Evolutionary conservation across 1,140 invertebrate species (phyloP).

Genomic region (Scaptomyza pallida): DNA sequence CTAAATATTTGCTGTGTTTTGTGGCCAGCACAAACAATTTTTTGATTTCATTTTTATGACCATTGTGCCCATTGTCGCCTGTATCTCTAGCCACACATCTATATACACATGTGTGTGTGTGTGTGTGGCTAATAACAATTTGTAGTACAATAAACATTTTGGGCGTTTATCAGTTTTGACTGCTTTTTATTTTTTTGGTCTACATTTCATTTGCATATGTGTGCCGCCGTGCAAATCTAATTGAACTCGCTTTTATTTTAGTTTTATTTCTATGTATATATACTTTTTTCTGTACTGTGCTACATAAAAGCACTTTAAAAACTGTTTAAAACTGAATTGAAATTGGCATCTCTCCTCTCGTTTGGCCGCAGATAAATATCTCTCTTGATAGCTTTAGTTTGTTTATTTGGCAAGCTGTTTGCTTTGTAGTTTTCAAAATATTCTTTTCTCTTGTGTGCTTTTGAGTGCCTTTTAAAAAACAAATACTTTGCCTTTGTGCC

Average conservation of each 20-base stretch:
- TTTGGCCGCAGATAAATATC: slow-evolving; percentile 7
- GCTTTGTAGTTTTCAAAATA: slow-evolving; percentile 28
- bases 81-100: slow-evolving; percentile 16
- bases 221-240: slow-evolving; percentile 13
- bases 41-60: slow-evolving; percentile 73
- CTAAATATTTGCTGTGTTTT: slow-evolving; percentile 68
- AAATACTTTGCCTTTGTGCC: not conserved
- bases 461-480: slow-evolving; percentile 17
- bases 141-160: slow-evolving; percentile 60
- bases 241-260: slow-evolving; percentile 16
- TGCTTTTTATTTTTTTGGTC: slow-evolving; percentile 34
- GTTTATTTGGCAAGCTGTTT: slow-evolving; percentile 5
- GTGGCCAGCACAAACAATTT: slow-evolving; percentile 36
- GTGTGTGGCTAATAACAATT: slow-evolving; percentile 62
- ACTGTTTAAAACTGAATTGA: slow-evolving; percentile 16
- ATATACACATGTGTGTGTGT: slow-evolving; percentile 27
- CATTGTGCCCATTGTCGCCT: slow-evolving; percentile 52
- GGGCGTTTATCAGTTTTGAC: slow-evolving; percentile 61
- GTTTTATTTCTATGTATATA: slow-evolving; percentile 9
- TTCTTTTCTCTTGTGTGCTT: too few species aligned
- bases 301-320: slow-evolving; percentile 44
- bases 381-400: slow-evolving; percentile 13
- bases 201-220: slow-evolving; percentile 55
- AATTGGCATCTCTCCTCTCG: slow-evolving; percentile 10
- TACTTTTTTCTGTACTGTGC: slow-evolving; percentile 8